Conservation (phyloP, 2,888 invertebrate species). For the Oconnorella tubifera region DNA sequence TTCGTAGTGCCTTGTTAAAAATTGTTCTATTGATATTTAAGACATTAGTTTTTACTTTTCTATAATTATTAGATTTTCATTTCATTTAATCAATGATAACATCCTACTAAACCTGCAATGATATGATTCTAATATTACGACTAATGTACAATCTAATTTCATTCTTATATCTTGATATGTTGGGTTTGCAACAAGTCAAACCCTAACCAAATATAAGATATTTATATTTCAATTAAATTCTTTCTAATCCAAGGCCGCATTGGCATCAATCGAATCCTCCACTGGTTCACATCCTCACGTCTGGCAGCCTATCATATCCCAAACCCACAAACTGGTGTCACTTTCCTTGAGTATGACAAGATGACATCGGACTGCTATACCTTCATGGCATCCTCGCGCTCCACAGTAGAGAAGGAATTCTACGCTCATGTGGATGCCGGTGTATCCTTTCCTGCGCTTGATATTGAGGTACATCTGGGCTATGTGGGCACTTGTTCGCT, state of each 20-base stretch:
- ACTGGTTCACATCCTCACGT: slow-evolving; percentile 24
- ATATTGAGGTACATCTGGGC: slow-evolving; percentile 27
- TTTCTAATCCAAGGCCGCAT: slow-evolving; percentile 20
- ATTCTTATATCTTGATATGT: no score
- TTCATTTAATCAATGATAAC: no score
- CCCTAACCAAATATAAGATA: no score
- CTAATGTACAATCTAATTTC: no score
- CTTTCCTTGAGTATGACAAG: slow-evolving; percentile 32
- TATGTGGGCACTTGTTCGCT: slow-evolving; percentile 30
- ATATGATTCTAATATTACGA: no score
- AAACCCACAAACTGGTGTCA: slow-evolving; percentile 11
- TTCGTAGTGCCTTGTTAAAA: no score
- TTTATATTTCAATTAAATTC: not conserved
- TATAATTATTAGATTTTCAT: not conserved
- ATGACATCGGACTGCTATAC: slow-evolving; percentile 28
- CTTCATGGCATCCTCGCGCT: slow-evolving; percentile 32
- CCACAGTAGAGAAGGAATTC: slow-evolving; percentile 18
- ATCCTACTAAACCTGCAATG: no score
- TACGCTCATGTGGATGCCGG: slow-evolving; percentile 21
- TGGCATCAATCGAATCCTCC: slow-evolving; percentile 21
- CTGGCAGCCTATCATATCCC: slow-evolving; percentile 27
- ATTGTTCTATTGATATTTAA: not conserved
- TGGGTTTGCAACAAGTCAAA: no score
- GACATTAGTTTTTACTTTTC: not conserved
- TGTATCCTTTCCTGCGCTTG: slow-evolving; percentile 11